Evolutionary conservation across 1,140 invertebrate species (phyloP), one percentile per base, ranked within the genome.

Genomic region (Macrobrachium nipponense): DNA sequence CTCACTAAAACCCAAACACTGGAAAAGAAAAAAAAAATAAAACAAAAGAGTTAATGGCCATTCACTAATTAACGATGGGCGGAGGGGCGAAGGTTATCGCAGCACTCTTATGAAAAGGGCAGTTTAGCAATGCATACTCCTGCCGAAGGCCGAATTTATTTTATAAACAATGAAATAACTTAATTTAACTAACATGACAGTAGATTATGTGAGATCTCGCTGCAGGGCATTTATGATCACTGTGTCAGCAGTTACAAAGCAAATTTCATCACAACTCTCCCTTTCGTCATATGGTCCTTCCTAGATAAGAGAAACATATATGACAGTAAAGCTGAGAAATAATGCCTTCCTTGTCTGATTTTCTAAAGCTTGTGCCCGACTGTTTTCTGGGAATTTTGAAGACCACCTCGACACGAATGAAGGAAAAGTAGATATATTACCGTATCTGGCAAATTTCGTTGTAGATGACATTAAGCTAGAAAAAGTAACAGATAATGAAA

Each of bases 281-380:
- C 15, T 76, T 76, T 6, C 76, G 82, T 58, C 12, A 61, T n/a
- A 83, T 76, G 51, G 36, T 83, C 82, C 11, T 76, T 36, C 66
- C 61, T 83, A 4, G 14, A 43, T n/a, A 70, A 70, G 8, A 17
- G 43, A 61, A 72, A 10, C 23, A 0, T 83, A 4, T 64, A 62
- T 8, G 14, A 61, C 18, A 60, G 18, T 11, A 73, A 58, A 82
- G 5, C 12, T 73, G 80, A 73, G 36, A 59, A 2, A 3, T 36
- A 20, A 82, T 73, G 80, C 80, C 80, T 20, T 82, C 80, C 17
- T 18, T 82, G 14, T 59, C 51, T 59, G 36, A 44, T 73, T 20
- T 82, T 18, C 15, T 83, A 2, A 43, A 75, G 61, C 10, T 23
- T 18, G 20, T 83, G 4, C 72, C 58, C 72, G 70, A 0, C 6